Percentiles rank a stretch among this genome's conserved stretches.
Conservation (phyloP, 2,113 vertebrate genomes). For the Leptobrachium ailaonicum region DNA sequence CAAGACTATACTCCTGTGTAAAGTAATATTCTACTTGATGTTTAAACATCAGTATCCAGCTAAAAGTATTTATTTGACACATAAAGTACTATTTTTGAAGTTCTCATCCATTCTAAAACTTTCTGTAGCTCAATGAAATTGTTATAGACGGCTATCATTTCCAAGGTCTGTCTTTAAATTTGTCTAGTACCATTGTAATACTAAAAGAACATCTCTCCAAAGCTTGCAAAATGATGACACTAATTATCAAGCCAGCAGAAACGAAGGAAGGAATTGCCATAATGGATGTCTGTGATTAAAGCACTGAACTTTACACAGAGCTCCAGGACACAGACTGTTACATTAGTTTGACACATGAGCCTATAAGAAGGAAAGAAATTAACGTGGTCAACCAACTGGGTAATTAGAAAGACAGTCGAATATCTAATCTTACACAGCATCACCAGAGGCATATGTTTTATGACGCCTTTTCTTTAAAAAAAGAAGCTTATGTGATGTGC, state of each 20-base stretch:
- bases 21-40: too few relatives aligned
- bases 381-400: conserved; percentile 23
- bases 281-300: neutral
- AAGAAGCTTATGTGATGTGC: neutral
- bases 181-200: neutral
- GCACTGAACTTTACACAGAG: conserved; percentile 23
- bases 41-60: too few relatives aligned
- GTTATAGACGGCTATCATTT: neutral
- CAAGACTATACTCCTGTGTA: too few relatives aligned
- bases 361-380: conserved; percentile 25
- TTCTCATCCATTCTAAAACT: neutral
- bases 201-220: conserved; percentile 16
- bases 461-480: neutral
- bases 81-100: too few relatives aligned
- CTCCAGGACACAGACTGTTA: conserved; percentile 21
- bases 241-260: conserved; percentile 23
- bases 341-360: conserved; percentile 29
- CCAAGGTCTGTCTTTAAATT: neutral
- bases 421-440: neutral
- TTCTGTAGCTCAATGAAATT: neutral
- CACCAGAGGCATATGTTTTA: conserved; percentile 17
- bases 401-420: conserved; percentile 30
- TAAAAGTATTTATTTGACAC: too few relatives aligned
- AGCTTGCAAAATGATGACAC: conserved; percentile 12
- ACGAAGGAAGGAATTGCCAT: neutral